Evolutionary conservation across 2,113 vertebrate species (phyloP).

Genomic region (Oceanodroma tethys): DNA sequence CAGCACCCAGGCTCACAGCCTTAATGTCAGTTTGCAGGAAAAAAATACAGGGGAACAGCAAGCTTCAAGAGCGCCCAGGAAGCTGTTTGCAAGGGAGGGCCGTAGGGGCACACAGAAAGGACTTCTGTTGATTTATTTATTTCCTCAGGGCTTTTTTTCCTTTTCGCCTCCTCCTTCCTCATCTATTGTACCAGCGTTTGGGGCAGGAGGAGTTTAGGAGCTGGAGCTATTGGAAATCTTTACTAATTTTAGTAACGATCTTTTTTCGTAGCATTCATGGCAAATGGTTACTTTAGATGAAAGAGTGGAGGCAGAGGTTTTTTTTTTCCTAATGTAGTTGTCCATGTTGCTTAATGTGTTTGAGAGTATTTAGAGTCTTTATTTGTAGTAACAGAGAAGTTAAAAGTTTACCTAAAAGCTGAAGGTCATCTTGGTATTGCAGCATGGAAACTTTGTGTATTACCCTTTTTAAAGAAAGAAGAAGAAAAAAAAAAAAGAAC

Average conservation of each 20-base stretch:
- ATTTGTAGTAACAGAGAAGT: neutral
- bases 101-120: neutral
- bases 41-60: rapidly evolving
- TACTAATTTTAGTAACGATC: neutral
- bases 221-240: neutral
- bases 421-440: neutral
- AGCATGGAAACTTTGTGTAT: neutral
- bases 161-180: neutral
- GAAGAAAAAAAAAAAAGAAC: neutral
- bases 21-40: rapidly evolving
- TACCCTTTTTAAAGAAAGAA: neutral
- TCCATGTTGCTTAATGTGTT: neutral
- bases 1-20: rapidly evolving
- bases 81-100: neutral
- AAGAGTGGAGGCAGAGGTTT: neutral
- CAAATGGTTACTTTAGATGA: neutral
- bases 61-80: neutral
- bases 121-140: neutral
- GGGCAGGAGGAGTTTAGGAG: neutral
- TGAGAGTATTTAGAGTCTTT: neutral
- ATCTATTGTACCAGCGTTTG: neutral
- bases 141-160: neutral
- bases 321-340: neutral
- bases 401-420: constrained; percentile 5
- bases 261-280: rapidly evolving